Percentiles rank a stretch among this genome's conserved stretches.
phyloP scores from a whole-genome alignment of 53 echinoderm and acorn worm genomes.

The Mesocentrotus franciscanus region DNA sequence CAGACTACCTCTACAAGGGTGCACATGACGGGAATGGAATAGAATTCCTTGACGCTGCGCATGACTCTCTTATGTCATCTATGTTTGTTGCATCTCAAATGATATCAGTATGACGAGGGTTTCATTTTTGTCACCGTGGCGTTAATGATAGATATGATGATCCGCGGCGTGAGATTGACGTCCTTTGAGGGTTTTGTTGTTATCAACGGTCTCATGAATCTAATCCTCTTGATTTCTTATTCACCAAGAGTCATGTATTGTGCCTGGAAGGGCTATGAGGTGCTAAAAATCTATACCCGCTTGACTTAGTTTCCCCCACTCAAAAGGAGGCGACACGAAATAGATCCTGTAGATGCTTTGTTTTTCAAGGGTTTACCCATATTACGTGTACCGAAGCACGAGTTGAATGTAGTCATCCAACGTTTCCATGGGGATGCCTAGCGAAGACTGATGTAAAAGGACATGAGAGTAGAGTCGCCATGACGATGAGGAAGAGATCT shows the following conservation, averaged over 20 bases:
- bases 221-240: constrained; percentile 5
- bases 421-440: not conserved
- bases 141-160: not conserved
- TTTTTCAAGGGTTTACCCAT: not conserved
- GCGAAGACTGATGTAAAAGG: not conserved
- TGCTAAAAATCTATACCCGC: constrained; percentile 32
- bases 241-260: constrained; percentile 12
- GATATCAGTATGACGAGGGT: not conserved
- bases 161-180: not conserved
- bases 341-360: not conserved
- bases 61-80: not conserved
- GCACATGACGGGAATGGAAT: not conserved
- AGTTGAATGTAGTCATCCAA: constrained; percentile 2
- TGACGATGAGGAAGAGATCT: not conserved
- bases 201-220: constrained; percentile 22
- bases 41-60: not conserved
- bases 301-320: constrained; percentile 35
- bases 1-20: not conserved
- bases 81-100: not conserved
- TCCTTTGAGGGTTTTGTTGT: constrained; percentile 27
- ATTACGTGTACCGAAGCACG: not conserved
- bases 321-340: constrained; percentile 9
- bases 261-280: not conserved
- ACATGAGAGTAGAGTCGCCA: not conserved
- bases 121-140: not conserved